A percentile compares a stretch with the other conserved stretches of the same genome.
Conservation (phyloP, 1,140 invertebrate genomes). For the Sinonovacula constricta region DNA sequence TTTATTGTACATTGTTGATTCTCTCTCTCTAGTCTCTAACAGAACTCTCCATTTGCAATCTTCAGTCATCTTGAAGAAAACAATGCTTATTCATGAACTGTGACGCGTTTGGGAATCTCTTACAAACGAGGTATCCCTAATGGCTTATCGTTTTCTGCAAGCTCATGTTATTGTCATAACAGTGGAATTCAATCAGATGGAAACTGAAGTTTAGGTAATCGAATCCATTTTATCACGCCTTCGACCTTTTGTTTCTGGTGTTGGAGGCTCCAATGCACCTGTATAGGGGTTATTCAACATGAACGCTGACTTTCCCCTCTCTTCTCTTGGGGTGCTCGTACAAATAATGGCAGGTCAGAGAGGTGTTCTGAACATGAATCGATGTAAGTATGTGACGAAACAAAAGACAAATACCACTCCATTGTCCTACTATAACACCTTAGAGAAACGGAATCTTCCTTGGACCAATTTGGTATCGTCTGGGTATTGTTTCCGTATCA, state of each 20-base stretch:
- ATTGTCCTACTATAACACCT: constrained; percentile 46
- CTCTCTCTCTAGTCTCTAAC: no score
- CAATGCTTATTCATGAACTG: no score
- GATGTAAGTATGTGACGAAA: constrained; percentile 54
- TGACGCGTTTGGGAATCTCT: no score
- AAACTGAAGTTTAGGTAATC: constrained; percentile 15
- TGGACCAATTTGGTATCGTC: constrained; percentile 39
- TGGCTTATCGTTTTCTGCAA: constrained; percentile 10
- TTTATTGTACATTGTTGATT: no score
- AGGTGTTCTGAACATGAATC: constrained; percentile 46
- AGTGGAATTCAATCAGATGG: constrained; percentile 37
- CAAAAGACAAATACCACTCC: constrained; percentile 35
- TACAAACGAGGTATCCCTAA: no score
- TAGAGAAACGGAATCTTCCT: constrained; percentile 29
- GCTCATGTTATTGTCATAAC: constrained; percentile 41
- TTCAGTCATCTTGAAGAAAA: no score
- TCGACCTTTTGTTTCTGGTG: constrained; percentile 23
- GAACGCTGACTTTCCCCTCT: constrained; percentile 47
- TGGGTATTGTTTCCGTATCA: constrained; percentile 20
- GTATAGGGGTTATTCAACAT: constrained; percentile 38
- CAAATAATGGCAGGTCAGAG: constrained; percentile 44
- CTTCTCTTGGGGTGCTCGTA: constrained; percentile 12
- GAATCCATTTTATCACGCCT: constrained; percentile 49
- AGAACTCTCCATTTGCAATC: no score
- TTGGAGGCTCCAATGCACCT: constrained; percentile 41